Base-by-base conservation (phyloP, 1,140 invertebrate species). In the Drosophila sturtevanti region DNA sequence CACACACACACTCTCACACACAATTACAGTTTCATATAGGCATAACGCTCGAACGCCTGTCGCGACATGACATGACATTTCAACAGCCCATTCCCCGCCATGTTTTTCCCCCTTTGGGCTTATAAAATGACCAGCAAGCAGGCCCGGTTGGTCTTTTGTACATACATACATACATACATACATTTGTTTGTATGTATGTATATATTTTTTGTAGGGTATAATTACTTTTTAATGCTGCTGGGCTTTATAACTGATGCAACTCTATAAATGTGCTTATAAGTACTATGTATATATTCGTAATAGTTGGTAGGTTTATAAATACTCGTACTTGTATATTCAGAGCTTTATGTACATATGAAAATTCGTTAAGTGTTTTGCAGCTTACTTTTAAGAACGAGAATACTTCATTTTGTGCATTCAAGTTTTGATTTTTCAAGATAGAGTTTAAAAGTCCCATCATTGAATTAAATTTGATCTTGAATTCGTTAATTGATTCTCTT, bases 41-140 rank as follows among this genome's bases (percentile, higher is more conserved):
- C 68, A 81, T 78, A 80, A 86, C 70, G 62, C 51, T 68, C 58
- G 66, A 85, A 79, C 69, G 79, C 72, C 79, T 82, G 84, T 87
- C 82, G 54, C 79, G 66, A 77, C 76, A 79, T 77, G 82, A 89
- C 85, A 89, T 84, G 77, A 77, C 76, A 80, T 89, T 84, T 89
- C 77, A 66, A 71, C 84, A 60, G 66, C 56, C 62, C 54, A 71
- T 56, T 54, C 54, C 59, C 37, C 56, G 44, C 48, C 62, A 12
- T n/a, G 21, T 9, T 44, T 44, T 14, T 7, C n/a, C 9, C 10
- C 10, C 7, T 14, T 5, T 31, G 27, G 11, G 18, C 24, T 24
- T 34, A 21, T 31, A 61, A 48, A 48, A 18, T 21, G 41, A 7
- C 27, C 31, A n/a, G 14, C 60, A 21, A 16, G 24, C 56, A n/a